Evolutionary conservation across 1,140 invertebrate species (phyloP), one percentile per base, ranked within the genome.

Genomic region (Hycleus phaleratus): DNA sequence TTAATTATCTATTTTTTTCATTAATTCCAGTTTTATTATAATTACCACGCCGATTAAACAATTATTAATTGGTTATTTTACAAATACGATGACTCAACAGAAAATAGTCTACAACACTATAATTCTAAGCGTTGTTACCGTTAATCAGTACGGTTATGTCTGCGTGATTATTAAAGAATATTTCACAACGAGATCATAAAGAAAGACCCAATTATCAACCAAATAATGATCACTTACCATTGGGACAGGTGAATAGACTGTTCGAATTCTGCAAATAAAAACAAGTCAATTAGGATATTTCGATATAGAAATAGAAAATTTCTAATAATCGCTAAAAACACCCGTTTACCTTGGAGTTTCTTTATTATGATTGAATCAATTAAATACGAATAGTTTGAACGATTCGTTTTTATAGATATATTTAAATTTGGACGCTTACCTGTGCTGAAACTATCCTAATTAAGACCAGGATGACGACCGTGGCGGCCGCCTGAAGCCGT

Each of bases 211-310:
- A 38, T 26, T 38, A 26, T 18, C 18, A 18, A 18, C 18, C 18
- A 18, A 18, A 18, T 18, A 18, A 18, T 18, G 18, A 18, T 18
- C 18, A 68, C 67, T 68, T 61, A 68, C 67, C 67, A 40, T 61
- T 65, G 26, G 67, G 67, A 59, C 67, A 68, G 32, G 49, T 58
- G 51, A 68, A 68, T 54, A 68, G 58, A 57, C 54, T 65, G 54
- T 26, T 64, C 6, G 60, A 56, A 62, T 62, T 59, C 63, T 64
- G 63, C 7, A 32, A 32, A 32, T 32, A 32, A 32, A 5, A 32
- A 32, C 7, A 32, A 32, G 3, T 32, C 7, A 32, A 32, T 32
- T 32, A 32, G 7, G 7, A 32, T 4, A 32, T 32, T 32, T 32
- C 32, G 32, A 7, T 32, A 32, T 32, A 7, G 1, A 4, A 7